Conservation (phyloP, 2,888 invertebrate genomes). For the Operophtera brumata region DNA sequence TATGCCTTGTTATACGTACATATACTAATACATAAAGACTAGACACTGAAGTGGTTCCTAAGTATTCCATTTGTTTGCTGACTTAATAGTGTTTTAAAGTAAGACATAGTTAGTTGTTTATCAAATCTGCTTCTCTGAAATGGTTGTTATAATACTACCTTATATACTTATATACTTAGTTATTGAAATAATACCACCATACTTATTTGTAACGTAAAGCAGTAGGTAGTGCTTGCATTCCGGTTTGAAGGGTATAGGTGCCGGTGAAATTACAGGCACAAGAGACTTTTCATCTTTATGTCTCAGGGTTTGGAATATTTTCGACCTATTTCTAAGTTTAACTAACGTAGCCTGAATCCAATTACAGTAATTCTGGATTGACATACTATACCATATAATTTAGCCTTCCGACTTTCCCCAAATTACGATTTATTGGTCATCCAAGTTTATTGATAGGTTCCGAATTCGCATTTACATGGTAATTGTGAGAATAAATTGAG, state of each 20-base stretch:
- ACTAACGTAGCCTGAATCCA: constrained; percentile 17
- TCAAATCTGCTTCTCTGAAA: no score
- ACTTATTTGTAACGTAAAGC: no score
- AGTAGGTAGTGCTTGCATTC: no score
- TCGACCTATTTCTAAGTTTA: constrained; percentile 7
- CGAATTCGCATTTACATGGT: constrained; percentile 41
- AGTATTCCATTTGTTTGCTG: constrained; percentile 20
- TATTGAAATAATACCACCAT: no score
- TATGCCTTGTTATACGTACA: constrained; percentile 12
- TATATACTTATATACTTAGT: no score
- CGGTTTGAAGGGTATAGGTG: no score
- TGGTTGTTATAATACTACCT: no score
- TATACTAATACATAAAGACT: constrained; percentile 24
- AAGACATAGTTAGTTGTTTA: no score
- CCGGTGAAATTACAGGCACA: no score
- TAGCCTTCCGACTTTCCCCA: constrained; percentile 36
- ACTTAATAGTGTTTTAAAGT: constrained; percentile 13
- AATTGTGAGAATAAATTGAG: constrained; percentile 37
- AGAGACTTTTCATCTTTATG: no score
- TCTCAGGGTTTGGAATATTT: neutral
- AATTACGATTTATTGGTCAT: constrained; percentile 36
- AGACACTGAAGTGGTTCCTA: constrained; percentile 23
- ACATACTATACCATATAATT: constrained; percentile 35
- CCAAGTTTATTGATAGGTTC: constrained; percentile 36
- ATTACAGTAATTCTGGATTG: constrained; percentile 28